Evolutionary conservation across 92 coral and sea anemone species (phyloP).

Genomic region (Scolanthus callimorphus): DNA sequence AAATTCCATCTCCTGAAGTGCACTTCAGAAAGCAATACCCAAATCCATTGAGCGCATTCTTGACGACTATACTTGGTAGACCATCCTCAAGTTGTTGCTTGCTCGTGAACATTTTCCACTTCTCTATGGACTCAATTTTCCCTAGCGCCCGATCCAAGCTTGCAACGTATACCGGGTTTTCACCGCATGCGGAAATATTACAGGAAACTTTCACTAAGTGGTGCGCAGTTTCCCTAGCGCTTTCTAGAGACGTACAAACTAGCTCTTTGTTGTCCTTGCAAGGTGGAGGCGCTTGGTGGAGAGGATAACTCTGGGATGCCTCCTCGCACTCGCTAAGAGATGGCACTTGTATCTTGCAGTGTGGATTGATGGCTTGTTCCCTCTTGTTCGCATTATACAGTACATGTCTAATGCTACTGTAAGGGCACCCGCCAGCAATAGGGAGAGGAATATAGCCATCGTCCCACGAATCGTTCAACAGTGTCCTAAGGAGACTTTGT

Average conservation of each 20-base stretch:
- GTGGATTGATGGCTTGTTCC: too few species aligned
- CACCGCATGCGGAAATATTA: conserved; percentile 38
- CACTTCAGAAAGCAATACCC: conserved; percentile 52
- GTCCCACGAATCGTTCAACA: too few species aligned
- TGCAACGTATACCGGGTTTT: conserved; percentile 39
- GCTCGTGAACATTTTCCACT: conserved; percentile 31
- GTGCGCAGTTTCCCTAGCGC: background rate
- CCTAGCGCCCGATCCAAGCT: conserved; percentile 46
- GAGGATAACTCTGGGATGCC: too few species aligned
- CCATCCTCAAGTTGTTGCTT: conserved; percentile 23
- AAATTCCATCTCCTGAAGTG: conserved; percentile 2
- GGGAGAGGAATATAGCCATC: too few species aligned
- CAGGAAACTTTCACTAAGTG: conserved; percentile 22
- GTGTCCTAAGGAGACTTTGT: too few species aligned
- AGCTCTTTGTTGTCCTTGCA: conserved; percentile 14
- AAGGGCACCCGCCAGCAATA: too few species aligned
- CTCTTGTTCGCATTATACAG: too few species aligned
- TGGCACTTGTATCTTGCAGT: too few species aligned
- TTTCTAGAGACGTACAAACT: conserved; percentile 11
- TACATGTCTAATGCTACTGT: too few species aligned
- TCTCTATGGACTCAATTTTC: conserved; percentile 15
- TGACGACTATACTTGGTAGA: conserved; percentile 17
- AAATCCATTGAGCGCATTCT: conserved; percentile 41
- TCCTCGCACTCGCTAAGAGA: too few species aligned
- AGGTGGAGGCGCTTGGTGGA: conserved; percentile 10